A percentile compares a stretch with the other conserved stretches of the same genome.
These are phyloP conservation scores for Melanogrammus aeglefinus DNA, from an alignment of 2,797 vertebrate species.

Conservation along the genomic window DNA sequence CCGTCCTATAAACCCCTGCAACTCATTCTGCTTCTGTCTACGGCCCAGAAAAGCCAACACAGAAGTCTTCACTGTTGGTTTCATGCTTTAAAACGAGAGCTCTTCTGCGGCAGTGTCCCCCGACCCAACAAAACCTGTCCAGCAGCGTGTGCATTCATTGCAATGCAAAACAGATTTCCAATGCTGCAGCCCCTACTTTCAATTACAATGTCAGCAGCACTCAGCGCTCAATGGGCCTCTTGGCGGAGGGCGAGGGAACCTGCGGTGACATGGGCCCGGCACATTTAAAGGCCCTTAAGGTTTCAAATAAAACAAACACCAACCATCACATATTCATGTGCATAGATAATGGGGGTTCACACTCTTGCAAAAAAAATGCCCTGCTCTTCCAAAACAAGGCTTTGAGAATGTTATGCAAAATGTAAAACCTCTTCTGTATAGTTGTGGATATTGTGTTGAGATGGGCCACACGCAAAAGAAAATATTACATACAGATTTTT, in stretches of 20 bases:
- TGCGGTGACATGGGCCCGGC: constrained; percentile 54
- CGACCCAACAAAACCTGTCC: constrained; percentile 65
- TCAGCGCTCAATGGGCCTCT: constrained; percentile 56
- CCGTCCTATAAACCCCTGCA: not conserved
- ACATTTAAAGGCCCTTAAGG: constrained; percentile 48
- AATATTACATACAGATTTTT: not conserved
- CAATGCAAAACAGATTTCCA: constrained; percentile 70
- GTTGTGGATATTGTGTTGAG: not conserved
- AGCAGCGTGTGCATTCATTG: constrained; percentile 60
- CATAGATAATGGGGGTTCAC: constrained; percentile 25
- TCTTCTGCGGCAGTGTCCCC: constrained; percentile 48
- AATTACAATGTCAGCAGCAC: constrained; percentile 72
- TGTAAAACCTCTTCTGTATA: not conserved
- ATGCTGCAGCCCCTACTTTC: constrained; percentile 67
- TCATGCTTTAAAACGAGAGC: constrained; percentile 56
- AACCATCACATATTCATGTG: not conserved
- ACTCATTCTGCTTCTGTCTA: constrained; percentile 26
- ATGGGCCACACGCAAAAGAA: not conserved
- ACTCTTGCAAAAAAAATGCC: constrained; percentile 19
- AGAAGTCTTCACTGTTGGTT: constrained; percentile 55
- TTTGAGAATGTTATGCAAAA: not conserved
- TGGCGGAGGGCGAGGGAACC: constrained; percentile 56
- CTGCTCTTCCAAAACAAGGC: not conserved
- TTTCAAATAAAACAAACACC: constrained; percentile 44
- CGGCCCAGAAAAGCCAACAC: constrained; percentile 48